Percentiles rank a stretch among this genome's conserved stretches.
Conservation (phyloP, 2,113 vertebrate genomes). For the Zosterops lateralis region DNA sequence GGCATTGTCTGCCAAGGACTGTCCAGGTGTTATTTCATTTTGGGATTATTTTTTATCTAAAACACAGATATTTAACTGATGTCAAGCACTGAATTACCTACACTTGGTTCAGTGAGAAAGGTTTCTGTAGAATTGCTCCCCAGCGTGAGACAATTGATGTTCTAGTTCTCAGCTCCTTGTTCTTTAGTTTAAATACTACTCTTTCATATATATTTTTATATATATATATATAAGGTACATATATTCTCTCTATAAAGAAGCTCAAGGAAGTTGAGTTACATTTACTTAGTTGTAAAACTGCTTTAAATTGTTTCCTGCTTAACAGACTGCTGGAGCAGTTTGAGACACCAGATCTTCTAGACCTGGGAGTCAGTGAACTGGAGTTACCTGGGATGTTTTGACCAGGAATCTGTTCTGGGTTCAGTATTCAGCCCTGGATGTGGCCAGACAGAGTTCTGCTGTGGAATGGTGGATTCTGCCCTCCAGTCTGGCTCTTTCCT, state of each 20-base stretch:
- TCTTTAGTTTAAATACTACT: background rate
- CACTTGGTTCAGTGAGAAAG: background rate
- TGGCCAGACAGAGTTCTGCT: background rate
- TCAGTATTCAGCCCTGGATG: background rate
- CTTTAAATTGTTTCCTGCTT: background rate
- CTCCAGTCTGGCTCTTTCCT: background rate
- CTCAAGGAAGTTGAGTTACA: background rate
- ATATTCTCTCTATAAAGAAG: background rate
- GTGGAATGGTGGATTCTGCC: rapidly evolving
- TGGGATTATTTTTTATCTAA: background rate
- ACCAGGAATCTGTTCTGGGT: background rate
- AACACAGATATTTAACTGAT: background rate
- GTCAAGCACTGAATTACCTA: background rate
- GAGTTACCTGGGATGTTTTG: background rate
- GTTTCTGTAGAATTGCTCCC: background rate
- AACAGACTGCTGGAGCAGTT: background rate
- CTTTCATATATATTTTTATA: background rate
- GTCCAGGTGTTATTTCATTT: background rate
- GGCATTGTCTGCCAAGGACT: background rate
- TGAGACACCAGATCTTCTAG: background rate
- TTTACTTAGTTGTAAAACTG: background rate
- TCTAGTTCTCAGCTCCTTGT: background rate
- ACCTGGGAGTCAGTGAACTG: background rate
- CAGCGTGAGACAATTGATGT: background rate
- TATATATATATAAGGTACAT: background rate